These are phyloP conservation scores for Sphyrna mokarran DNA, from an alignment of 2,113 vertebrate species.

Conservation along the genomic window DNA sequence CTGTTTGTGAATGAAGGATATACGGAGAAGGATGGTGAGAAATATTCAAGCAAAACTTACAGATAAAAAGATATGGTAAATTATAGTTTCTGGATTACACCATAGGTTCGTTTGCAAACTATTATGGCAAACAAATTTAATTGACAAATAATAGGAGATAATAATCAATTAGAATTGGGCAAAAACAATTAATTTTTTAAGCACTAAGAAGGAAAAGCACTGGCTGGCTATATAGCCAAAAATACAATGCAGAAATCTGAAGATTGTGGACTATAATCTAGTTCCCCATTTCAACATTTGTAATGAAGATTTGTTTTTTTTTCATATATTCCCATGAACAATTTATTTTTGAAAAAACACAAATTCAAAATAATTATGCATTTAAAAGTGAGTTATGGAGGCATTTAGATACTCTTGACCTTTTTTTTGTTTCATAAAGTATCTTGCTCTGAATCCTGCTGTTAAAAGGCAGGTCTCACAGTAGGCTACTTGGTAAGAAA, in stretches of 20 bases:
- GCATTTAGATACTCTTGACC: background rate
- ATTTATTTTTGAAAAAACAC: background rate
- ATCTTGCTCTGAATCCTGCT: background rate
- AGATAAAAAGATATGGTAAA: background rate
- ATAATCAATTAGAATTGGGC: background rate
- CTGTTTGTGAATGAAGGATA: background rate
- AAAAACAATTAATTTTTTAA: background rate
- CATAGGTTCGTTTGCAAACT: background rate
- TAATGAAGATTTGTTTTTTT: background rate
- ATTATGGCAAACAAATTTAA: background rate
- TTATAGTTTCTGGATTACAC: background rate
- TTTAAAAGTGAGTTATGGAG: background rate
- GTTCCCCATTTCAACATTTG: background rate
- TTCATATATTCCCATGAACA: background rate
- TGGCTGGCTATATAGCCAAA: background rate
- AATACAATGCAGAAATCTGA: background rate
- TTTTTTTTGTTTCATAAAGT: background rate
- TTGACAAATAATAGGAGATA: background rate
- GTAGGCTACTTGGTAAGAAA: background rate
- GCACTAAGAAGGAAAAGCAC: background rate
- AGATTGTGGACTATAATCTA: too few relatives aligned
- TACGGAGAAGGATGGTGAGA: background rate
- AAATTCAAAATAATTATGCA: background rate
- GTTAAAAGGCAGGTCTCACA: too few relatives aligned
- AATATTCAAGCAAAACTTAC: background rate